Conservation (phyloP, 2,797 vertebrate species). For the Microctenopoma stevenorrisi region DNA sequence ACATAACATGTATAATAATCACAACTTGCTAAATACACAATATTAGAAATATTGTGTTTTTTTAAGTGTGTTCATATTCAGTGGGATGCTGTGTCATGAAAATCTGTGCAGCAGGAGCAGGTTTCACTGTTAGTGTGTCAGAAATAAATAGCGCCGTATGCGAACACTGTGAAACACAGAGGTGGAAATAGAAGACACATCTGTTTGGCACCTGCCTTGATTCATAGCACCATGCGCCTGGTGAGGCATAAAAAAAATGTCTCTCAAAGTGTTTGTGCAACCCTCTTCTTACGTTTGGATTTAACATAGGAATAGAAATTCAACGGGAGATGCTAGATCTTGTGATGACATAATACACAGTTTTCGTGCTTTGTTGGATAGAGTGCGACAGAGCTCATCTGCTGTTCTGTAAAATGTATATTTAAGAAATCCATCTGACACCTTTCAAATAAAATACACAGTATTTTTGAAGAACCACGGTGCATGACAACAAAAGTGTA, state of each 20-base stretch:
- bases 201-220: constrained; percentile 25
- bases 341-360: constrained; percentile 3
- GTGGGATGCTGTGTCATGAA: constrained; percentile 8
- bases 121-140: not conserved
- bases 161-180: constrained; percentile 37
- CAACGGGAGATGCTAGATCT: constrained; percentile 9
- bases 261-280: constrained; percentile 5
- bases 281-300: constrained; percentile 6
- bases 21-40: not conserved
- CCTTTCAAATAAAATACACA: constrained; percentile 1
- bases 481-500: constrained; percentile 12
- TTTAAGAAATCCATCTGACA: not conserved
- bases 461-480: constrained; percentile 1
- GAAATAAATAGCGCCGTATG: constrained; percentile 28
- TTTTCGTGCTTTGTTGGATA: constrained; percentile 22
- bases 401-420: constrained; percentile 8
- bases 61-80: not conserved
- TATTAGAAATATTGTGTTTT: not conserved
- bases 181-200: constrained; percentile 17
- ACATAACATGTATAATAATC: not conserved
- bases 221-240: constrained; percentile 43
- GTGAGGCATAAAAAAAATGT: constrained; percentile 14
- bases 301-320: constrained; percentile 4
- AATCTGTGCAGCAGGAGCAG: not conserved
- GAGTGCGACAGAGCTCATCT: not conserved